Conservation (phyloP, 2,888 invertebrate species). For the Bembecia ichneumoniformis region DNA sequence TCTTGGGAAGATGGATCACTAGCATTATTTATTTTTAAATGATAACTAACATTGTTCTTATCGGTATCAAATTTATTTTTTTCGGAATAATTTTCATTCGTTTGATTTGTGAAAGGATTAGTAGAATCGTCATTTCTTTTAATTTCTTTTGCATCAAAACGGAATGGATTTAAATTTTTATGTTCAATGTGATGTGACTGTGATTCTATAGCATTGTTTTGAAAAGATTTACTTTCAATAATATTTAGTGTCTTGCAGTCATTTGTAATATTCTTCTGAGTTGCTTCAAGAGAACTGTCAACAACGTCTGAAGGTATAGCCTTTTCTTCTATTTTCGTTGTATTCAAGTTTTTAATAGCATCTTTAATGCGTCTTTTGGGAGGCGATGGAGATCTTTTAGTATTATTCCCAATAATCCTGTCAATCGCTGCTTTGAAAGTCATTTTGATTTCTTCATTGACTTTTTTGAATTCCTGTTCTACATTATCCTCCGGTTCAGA, state of each 20-base stretch:
- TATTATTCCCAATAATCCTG: constrained; percentile 37
- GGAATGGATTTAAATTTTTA: background rate
- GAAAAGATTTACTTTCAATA: background rate
- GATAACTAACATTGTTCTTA: constrained; percentile 52
- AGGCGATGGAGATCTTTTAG: constrained; percentile 16
- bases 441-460: constrained; percentile 45
- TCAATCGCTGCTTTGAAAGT: constrained; percentile 55
- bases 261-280: background rate
- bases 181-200: background rate
- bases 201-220: background rate
- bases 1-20: constrained; percentile 30
- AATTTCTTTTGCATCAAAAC: background rate
- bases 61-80: constrained; percentile 7
- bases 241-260: background rate
- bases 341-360: background rate
- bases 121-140: background rate
- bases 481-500: constrained; percentile 24
- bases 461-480: constrained; percentile 46
- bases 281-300: background rate
- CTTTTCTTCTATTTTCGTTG: background rate
- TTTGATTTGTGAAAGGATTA: constrained; percentile 17
- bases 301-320: background rate
- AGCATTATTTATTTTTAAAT: constrained; percentile 52
- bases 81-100: background rate
- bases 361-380: constrained; percentile 6